Evolutionary conservation across 2,797 vertebrate species (phyloP), one percentile per base, ranked within the genome.

Genomic region (Rhadinocentrus ornatus): DNA sequence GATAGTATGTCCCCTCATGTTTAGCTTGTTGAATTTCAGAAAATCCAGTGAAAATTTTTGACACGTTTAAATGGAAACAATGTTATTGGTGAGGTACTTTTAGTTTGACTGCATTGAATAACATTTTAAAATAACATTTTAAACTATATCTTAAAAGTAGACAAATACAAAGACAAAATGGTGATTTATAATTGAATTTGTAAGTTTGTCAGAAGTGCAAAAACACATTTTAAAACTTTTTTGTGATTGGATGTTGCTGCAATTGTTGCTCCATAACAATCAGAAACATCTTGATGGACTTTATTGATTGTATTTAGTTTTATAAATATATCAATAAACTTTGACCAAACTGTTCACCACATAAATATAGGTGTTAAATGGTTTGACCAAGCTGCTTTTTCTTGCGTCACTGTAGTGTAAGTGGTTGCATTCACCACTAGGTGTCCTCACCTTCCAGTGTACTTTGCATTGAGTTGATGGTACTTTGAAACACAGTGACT

Each of bases 381-480:
- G 22, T 29, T 54, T 16, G 26, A 54, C 1, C 26, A 15, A 27
- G 24, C 10, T 24, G 24, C 6, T 8, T 46, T 3, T 3, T 0
- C 5, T 32, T 1, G 0, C 10, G 53, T 52, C 32, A 15, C 54
- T 58, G 29, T 68, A 27, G 24, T 64, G 71, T 62, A 85, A 48
- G 50, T 24, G 32, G 11, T 16, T 26, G 20, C 9, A 32, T 35
- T 80, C 34, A 65, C 91, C 94, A 92, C 91, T 84, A 90, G 92
- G 65, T 92, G 94, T 89, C 93, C 78, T 78, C 75, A 55, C 92
- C 61, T 24, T 62, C 72, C 71, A 85, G 29, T 71, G 35, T 39
- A 34, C 26, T 10, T 9, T 20, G 26, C 53, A 24, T 55, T 66
- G 34, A 62, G 39, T 39, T 67, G 73, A 78, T 12, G 29, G 61